Evolutionary conservation across 2,797 vertebrate species (phyloP).

Genomic region (Tenualosa thibaudeaui): DNA sequence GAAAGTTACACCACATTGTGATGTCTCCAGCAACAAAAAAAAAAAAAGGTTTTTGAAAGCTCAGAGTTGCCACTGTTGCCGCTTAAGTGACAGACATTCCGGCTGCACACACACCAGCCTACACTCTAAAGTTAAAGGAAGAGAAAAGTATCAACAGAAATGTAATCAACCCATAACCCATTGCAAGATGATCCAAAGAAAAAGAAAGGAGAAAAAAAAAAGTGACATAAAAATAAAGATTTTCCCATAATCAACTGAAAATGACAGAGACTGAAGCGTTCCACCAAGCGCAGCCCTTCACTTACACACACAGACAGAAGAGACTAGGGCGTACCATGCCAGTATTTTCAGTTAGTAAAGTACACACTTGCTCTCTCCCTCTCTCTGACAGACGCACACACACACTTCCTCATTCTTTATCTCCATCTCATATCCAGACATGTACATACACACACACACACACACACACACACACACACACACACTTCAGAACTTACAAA

Average conservation of each 20-base stretch:
- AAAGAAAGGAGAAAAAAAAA: conserved; percentile 54
- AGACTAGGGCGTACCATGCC: conserved; percentile 87
- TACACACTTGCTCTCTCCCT: conserved; percentile 50
- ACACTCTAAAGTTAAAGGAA: conserved; percentile 77
- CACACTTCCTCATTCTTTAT: conserved; percentile 12
- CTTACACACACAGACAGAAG: conserved; percentile 74
- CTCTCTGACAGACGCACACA: conserved; percentile 43
- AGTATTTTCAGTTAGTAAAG: conserved; percentile 82
- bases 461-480: not conserved
- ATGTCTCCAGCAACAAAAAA: conserved; percentile 85
- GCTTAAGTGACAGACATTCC: conserved; percentile 74
- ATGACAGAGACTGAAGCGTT: conserved; percentile 65
- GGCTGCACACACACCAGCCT: conserved; percentile 77
- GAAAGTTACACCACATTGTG: conserved; percentile 94
- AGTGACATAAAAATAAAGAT: conserved; percentile 72
- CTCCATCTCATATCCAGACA: not conserved
- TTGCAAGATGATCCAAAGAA: conserved; percentile 73
- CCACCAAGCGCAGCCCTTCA: conserved; percentile 87
- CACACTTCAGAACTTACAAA: conserved; percentile 34
- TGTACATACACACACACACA: not conserved
- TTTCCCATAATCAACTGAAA: conserved; percentile 70
- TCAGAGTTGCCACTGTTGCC: conserved; percentile 81
- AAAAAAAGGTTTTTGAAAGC: conserved; percentile 78
- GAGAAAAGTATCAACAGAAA: conserved; percentile 77
- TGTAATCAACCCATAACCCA: conserved; percentile 74